These are phyloP conservation scores for Acipenser transmontanus DNA, from an alignment of 2,797 vertebrate genomes.

Conservation along the genomic window DNA sequence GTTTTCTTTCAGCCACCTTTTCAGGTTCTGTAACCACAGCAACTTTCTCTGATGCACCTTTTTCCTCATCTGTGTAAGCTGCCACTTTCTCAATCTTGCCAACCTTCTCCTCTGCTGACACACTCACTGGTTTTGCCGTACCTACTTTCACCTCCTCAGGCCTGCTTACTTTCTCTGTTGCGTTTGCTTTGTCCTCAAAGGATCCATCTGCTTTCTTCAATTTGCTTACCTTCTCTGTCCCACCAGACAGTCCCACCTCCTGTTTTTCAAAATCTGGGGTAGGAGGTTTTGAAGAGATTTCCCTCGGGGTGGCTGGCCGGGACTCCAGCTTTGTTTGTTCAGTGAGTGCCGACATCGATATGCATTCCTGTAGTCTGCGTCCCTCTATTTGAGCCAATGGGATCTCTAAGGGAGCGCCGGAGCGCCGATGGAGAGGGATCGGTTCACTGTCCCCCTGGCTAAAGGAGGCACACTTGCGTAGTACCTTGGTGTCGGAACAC, in stretches of 20 bases:
- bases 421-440: constrained; percentile 77
- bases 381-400: constrained; percentile 76
- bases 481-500: constrained; percentile 59
- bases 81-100: constrained; percentile 51
- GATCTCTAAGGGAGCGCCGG: constrained; percentile 88
- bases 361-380: constrained; percentile 79
- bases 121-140: constrained; percentile 43
- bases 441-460: constrained; percentile 88
- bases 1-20: constrained; percentile 35
- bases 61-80: constrained; percentile 56
- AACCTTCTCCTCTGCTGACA: constrained; percentile 47
- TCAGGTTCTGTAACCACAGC: constrained; percentile 46
- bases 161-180: constrained; percentile 36
- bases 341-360: constrained; percentile 84
- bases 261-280: constrained; percentile 43
- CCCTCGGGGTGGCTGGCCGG: constrained; percentile 49
- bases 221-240: constrained; percentile 32
- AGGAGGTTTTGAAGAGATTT: constrained; percentile 44
- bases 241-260: constrained; percentile 1
- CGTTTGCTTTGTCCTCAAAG: constrained; percentile 19
- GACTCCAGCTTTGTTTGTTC: constrained; percentile 64
- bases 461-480: constrained; percentile 93
- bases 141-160: constrained; percentile 34
- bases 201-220: constrained; percentile 45
- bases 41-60: constrained; percentile 56